Conservation (phyloP, 2,113 vertebrate species). For the Gnathonemus echidnorhynchus region DNA sequence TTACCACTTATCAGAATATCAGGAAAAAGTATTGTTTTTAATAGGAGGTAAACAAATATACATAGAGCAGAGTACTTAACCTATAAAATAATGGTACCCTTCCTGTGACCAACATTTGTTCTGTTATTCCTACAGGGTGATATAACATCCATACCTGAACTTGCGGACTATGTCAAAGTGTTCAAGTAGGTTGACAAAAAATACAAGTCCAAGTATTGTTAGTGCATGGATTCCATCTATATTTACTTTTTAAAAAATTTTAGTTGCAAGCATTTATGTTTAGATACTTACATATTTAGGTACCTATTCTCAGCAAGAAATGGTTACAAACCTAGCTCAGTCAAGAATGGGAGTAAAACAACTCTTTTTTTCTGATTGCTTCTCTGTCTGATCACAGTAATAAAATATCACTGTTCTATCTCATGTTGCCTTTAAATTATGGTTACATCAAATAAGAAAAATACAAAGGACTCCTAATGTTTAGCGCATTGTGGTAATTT, state of each 20-base stretch:
- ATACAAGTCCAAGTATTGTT: not conserved
- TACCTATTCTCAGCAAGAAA: not conserved
- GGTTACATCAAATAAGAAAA: not conserved
- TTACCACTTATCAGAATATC: not conserved
- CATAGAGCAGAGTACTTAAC: not conserved
- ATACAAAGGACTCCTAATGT: not conserved
- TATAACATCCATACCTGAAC: constrained; percentile 97
- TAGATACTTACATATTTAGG: not conserved
- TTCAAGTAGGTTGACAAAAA: constrained; percentile 85
- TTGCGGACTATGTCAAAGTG: constrained; percentile 95
- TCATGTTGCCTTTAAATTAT: not conserved
- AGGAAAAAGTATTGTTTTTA: not conserved
- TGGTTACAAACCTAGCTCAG: not conserved
- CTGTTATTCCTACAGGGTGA: constrained; percentile 72
- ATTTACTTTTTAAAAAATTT: not conserved
- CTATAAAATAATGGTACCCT: not conserved
- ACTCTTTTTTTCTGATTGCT: not conserved
- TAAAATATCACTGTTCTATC: not conserved
- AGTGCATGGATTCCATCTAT: not conserved
- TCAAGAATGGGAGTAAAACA: not conserved
- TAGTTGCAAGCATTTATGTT: not conserved
- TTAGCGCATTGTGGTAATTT: not conserved
- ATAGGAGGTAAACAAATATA: not conserved
- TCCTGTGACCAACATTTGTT: not conserved
- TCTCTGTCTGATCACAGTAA: not conserved